Evolutionary conservation across 23 tunicate genomes (phyloP).

Genomic region (Aplidium turbinatum): DNA sequence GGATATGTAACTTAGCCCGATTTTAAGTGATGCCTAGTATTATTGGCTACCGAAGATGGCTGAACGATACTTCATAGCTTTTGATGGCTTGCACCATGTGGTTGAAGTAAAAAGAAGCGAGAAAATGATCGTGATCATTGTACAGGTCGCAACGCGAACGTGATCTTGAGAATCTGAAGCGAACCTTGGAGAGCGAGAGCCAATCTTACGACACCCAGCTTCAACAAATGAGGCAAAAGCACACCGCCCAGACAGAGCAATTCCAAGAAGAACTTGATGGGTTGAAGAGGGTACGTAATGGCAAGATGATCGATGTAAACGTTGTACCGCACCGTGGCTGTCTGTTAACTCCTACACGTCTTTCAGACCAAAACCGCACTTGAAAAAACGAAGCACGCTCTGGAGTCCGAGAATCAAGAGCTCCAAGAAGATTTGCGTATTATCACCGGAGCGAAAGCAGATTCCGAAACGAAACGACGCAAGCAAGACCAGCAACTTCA

Average conservation of each 20-base stretch:
- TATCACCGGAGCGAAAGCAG: constrained; percentile 66
- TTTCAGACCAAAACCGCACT: constrained; percentile 62
- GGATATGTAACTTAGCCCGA: too few species aligned
- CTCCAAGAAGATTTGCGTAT: constrained; percentile 74
- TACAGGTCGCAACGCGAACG: constrained; percentile 79
- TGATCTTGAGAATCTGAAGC: constrained; percentile 76
- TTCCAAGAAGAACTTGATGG: constrained; percentile 82
- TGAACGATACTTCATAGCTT: too few species aligned
- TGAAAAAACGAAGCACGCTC: constrained; percentile 69
- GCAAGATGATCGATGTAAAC: neutral
- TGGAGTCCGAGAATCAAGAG: constrained; percentile 86
- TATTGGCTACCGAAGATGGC: too few species aligned
- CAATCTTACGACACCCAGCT: constrained; percentile 67
- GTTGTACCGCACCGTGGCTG: too few species aligned
- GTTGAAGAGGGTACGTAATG: constrained; percentile 63
- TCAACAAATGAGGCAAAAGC: constrained; percentile 86
- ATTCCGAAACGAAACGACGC: constrained; percentile 87
- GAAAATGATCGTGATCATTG: too few species aligned
- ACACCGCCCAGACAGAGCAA: constrained; percentile 47
- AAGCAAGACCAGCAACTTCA: constrained; percentile 85
- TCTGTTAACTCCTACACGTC: neutral
- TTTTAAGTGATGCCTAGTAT: too few species aligned
- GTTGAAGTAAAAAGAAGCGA: too few species aligned
- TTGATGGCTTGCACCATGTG: too few species aligned
- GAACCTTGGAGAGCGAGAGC: constrained; percentile 54